Evolutionary conservation across 2,888 invertebrate species (phyloP).

Genomic region (Ypsolopha scabrella): DNA sequence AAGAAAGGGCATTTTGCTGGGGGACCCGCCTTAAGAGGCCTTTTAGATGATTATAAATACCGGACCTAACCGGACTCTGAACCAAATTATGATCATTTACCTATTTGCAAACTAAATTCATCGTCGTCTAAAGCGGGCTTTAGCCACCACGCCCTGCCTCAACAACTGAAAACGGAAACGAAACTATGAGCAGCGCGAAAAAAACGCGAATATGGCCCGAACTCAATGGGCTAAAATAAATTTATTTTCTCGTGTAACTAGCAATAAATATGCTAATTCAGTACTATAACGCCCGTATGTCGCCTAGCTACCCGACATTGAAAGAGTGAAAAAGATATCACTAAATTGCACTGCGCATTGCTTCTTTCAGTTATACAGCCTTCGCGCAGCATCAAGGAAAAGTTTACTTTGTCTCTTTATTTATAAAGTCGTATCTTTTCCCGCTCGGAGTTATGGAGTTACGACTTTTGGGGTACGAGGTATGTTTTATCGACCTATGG

Average conservation of each 20-base stretch:
- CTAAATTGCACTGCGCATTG: conserved; percentile 68
- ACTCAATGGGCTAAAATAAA: conserved; percentile 58
- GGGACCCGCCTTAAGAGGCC: no score
- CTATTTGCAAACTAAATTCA: no score
- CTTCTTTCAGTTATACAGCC: conserved; percentile 63
- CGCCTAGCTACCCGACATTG: conserved; percentile 54
- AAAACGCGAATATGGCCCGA: conserved; percentile 38
- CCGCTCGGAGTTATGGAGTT: conserved; percentile 40
- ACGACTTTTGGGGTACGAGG: conserved; percentile 43
- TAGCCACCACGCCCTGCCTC: background rate
- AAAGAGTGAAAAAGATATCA: conserved; percentile 69
- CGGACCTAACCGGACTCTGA: no score
- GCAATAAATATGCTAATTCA: conserved; percentile 69
- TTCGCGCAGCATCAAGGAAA: conserved; percentile 37
- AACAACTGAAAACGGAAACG: conserved; percentile 22
- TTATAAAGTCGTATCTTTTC: conserved; percentile 51
- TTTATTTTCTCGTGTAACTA: conserved; percentile 62
- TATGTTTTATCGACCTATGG: conserved; percentile 68
- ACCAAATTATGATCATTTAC: no score
- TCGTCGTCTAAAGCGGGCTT: background rate
- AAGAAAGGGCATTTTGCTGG: no score
- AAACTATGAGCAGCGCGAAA: conserved; percentile 31
- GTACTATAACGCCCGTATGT: conserved; percentile 67
- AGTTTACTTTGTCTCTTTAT: conserved; percentile 49
- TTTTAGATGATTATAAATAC: no score